Evolutionary conservation across 1,140 invertebrate genomes (phyloP).

Genomic region (Ceratoteleas bidentatus): DNA sequence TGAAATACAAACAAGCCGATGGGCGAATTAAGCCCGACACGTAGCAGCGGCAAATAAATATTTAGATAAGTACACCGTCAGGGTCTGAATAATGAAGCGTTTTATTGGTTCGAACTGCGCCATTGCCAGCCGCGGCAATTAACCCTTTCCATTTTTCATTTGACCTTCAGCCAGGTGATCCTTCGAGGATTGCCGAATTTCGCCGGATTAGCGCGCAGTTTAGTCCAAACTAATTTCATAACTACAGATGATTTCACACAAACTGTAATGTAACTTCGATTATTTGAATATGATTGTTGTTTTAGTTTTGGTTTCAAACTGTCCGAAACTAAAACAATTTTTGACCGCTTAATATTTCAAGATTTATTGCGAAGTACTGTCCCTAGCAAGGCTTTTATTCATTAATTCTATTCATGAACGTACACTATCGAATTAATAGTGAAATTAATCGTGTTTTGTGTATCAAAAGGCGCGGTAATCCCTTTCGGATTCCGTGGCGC

Average conservation of each 20-base stretch:
- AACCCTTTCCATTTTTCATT: slow-evolving; percentile 36
- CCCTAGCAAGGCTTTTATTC: too few species aligned
- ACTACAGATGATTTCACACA: slow-evolving; percentile 1
- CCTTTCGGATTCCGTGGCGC: slow-evolving; percentile 71
- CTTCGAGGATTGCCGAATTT: slow-evolving; percentile 28
- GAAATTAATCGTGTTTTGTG: slow-evolving; percentile 70
- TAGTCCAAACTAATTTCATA: slow-evolving; percentile 18
- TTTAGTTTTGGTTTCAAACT: too few species aligned
- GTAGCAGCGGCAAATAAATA: slow-evolving; percentile 40
- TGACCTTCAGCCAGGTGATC: not conserved
- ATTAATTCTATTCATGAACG: too few species aligned
- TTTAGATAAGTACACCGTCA: slow-evolving; percentile 32
- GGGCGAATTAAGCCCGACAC: slow-evolving; percentile 21
- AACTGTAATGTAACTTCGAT: too few species aligned
- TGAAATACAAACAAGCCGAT: slow-evolving; percentile 43
- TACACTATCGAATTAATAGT: too few species aligned
- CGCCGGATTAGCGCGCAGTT: slow-evolving; percentile 1
- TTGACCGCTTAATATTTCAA: too few species aligned
- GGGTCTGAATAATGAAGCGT: slow-evolving; percentile 33
- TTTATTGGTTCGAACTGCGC: slow-evolving; percentile 33
- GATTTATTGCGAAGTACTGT: too few species aligned
- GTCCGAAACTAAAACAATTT: too few species aligned
- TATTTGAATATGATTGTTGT: too few species aligned
- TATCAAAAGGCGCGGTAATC: slow-evolving; percentile 60
- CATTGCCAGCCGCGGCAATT: slow-evolving; percentile 15